Conservation (phyloP, 2,888 invertebrate genomes). For the Lypha dubia region DNA sequence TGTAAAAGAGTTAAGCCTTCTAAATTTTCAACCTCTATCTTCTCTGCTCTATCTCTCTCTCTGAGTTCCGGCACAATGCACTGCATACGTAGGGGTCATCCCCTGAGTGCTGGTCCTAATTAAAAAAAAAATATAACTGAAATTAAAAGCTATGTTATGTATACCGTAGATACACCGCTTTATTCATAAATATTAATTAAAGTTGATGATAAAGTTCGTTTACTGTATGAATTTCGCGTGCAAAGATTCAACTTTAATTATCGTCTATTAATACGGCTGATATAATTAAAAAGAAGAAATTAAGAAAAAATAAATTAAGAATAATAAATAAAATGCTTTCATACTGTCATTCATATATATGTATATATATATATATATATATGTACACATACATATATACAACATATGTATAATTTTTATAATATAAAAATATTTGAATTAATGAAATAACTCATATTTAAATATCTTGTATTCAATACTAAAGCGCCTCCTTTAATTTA, state of each 20-base stretch:
- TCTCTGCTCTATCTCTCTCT: too few species aligned
- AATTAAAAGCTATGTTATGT: slow-evolving; percentile 45
- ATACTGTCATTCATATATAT: slow-evolving; percentile 35
- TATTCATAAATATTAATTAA: too few species aligned
- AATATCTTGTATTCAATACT: slow-evolving; percentile 5
- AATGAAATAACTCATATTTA: slow-evolving; percentile 23
- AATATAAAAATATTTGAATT: slow-evolving; percentile 22
- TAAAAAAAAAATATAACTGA: slow-evolving; percentile 32
- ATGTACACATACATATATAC: neutral
- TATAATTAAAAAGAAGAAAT: neutral
- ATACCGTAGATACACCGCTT: neutral
- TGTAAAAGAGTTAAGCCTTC: too few species aligned
- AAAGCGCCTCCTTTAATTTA: neutral
- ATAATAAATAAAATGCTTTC: slow-evolving; percentile 32
- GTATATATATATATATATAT: slow-evolving; percentile 23
- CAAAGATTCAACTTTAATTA: too few species aligned
- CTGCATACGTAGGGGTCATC: too few species aligned
- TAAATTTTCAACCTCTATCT: too few species aligned
- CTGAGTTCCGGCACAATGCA: too few species aligned
- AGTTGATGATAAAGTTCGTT: too few species aligned
- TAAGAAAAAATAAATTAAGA: too few species aligned
- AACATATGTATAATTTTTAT: slow-evolving; percentile 29
- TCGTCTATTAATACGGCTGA: too few species aligned
- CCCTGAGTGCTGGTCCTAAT: too few species aligned
- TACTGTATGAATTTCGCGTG: too few species aligned